Conservation (phyloP, 2,797 vertebrate species). For the Cephalopachus bancanus region DNA sequence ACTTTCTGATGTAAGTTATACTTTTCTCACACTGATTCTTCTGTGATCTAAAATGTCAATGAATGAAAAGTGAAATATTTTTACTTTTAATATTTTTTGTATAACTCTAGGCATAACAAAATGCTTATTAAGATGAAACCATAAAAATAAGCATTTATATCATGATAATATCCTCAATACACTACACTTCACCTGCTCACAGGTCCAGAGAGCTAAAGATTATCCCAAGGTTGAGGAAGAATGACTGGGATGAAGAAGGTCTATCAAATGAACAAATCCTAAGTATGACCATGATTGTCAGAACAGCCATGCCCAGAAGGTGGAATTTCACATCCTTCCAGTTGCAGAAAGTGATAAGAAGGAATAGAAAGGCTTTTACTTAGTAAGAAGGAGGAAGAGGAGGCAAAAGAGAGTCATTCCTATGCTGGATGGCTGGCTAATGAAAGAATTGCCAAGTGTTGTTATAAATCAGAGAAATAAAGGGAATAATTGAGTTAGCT, state of each 20-base stretch:
- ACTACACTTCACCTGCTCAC: neutral
- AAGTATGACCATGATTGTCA: neutral
- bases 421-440: neutral
- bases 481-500: neutral
- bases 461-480: neutral
- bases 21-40: neutral
- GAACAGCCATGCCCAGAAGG: neutral
- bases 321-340: neutral
- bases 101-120: neutral
- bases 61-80: neutral
- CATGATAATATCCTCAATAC: neutral
- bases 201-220: neutral
- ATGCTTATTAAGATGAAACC: neutral
- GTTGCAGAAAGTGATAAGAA: neutral
- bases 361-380: neutral
- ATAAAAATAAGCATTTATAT: neutral
- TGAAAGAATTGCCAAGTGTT: neutral
- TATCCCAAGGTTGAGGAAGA: neutral
- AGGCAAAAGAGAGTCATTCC: neutral
- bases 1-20: neutral
- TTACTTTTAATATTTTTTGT: neutral
- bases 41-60: neutral
- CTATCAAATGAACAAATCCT: neutral
- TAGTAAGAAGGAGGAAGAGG: neutral
- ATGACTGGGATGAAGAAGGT: neutral